These are phyloP conservation scores for Copsychus sechellarum DNA, from an alignment of 2,113 vertebrate genomes.

Conservation along the genomic window DNA sequence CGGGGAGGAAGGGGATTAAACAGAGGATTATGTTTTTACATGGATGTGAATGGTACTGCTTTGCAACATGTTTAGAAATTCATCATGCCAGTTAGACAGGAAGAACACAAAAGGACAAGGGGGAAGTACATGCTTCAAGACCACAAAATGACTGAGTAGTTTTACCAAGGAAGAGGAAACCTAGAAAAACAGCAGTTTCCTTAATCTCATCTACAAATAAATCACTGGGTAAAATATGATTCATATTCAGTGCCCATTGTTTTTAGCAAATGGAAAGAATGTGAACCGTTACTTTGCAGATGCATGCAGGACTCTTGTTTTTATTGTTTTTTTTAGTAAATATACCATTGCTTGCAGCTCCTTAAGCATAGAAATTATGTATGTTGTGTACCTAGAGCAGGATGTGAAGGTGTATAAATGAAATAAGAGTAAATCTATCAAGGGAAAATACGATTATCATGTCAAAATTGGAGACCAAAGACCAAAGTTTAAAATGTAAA, in stretches of 20 bases:
- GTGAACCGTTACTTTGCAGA: not conserved
- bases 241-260: not conserved
- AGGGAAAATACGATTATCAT: not conserved
- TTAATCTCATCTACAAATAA: slow-evolving; percentile 9
- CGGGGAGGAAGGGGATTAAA: not conserved
- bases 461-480: not conserved
- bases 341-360: slow-evolving; percentile 12
- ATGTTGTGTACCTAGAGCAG: not conserved
- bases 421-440: not conserved
- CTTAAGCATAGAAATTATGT: not conserved
- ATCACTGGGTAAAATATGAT: slow-evolving; percentile 2
- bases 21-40: not conserved
- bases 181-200: not conserved
- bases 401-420: accelerated
- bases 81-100: not conserved
- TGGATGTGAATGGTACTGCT: not conserved
- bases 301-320: not conserved
- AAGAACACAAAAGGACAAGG: not conserved
- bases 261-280: slow-evolving; percentile 8
- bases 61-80: not conserved
- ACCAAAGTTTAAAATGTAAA: not conserved
- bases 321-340: not conserved
- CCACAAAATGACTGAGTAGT: not conserved
- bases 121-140: not conserved
- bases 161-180: not conserved